Evolutionary conservation across 2,113 vertebrate species (phyloP).

Genomic region (Alaudala cheleensis): DNA sequence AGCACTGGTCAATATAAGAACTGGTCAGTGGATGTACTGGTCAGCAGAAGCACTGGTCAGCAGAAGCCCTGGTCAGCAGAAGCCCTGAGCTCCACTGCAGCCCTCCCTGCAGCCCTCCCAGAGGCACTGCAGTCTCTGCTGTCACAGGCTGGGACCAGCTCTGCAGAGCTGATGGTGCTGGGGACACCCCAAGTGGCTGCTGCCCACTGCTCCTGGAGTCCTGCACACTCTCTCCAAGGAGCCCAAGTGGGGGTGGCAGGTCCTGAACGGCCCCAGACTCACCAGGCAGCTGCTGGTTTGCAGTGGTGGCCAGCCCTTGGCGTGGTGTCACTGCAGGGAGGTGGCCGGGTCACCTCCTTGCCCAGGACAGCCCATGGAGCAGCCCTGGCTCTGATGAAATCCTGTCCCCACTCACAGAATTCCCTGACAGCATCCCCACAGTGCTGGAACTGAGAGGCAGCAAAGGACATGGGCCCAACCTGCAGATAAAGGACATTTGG

Average conservation of each 20-base stretch:
- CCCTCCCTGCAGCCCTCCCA: neutral
- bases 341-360: neutral
- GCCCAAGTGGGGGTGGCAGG: neutral
- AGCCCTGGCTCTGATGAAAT: neutral
- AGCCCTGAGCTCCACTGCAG: neutral
- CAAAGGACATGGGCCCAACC: neutral
- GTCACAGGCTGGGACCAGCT: neutral
- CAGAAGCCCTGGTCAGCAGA: neutral
- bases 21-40: no score
- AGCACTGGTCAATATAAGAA: no score
- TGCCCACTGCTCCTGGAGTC: neutral
- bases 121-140: neutral
- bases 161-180: neutral
- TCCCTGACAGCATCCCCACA: neutral
- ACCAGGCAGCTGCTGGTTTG: neutral
- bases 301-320: neutral
- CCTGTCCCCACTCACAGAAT: neutral
- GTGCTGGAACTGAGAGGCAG: neutral
- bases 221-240: neutral
- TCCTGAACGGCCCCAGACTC: neutral
- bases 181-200: neutral
- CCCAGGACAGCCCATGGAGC: neutral
- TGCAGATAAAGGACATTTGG: neutral
- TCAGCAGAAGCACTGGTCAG: neutral
- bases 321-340: accelerated